Conservation (phyloP, 2,797 vertebrate genomes). For the Microctenopoma lineatum region DNA sequence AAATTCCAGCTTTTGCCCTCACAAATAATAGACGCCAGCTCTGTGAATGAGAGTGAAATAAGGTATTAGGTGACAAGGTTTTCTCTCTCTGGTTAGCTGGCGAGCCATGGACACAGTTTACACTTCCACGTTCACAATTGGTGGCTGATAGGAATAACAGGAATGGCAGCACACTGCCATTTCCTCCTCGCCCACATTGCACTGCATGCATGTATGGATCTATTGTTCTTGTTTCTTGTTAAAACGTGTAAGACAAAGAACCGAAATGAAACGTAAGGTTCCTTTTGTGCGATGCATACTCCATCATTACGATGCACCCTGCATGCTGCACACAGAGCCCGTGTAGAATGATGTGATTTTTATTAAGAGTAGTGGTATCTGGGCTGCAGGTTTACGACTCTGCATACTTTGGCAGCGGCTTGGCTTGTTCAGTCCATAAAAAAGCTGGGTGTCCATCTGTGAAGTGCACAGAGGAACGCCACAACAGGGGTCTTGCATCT, state of each 20-base stretch:
- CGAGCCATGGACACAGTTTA: conserved; percentile 52
- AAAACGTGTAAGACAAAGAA: neutral
- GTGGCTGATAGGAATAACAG: conserved; percentile 35
- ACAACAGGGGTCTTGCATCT: conserved; percentile 11
- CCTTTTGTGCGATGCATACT: neutral
- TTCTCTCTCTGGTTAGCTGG: conserved; percentile 44
- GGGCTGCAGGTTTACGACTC: conserved; percentile 2
- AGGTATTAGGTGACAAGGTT: conserved; percentile 44
- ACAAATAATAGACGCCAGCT: conserved; percentile 53
- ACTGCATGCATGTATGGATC: conserved; percentile 19
- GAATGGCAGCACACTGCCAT: conserved; percentile 28
- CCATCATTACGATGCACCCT: neutral
- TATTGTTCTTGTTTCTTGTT: neutral
- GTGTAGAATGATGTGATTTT: conserved; percentile 2
- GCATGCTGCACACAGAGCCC: neutral
- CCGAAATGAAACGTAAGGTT: neutral
- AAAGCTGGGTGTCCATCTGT: neutral
- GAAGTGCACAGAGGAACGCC: neutral
- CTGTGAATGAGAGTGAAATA: conserved; percentile 51
- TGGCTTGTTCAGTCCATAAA: conserved; percentile 15
- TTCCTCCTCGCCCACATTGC: conserved; percentile 18
- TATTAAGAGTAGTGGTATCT: neutral
- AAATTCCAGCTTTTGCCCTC: conserved; percentile 37
- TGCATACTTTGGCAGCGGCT: neutral
- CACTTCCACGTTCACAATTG: conserved; percentile 40